These are phyloP conservation scores for Callosobruchus maculatus DNA, from an alignment of 2,888 invertebrate species.

Conservation along the genomic window DNA sequence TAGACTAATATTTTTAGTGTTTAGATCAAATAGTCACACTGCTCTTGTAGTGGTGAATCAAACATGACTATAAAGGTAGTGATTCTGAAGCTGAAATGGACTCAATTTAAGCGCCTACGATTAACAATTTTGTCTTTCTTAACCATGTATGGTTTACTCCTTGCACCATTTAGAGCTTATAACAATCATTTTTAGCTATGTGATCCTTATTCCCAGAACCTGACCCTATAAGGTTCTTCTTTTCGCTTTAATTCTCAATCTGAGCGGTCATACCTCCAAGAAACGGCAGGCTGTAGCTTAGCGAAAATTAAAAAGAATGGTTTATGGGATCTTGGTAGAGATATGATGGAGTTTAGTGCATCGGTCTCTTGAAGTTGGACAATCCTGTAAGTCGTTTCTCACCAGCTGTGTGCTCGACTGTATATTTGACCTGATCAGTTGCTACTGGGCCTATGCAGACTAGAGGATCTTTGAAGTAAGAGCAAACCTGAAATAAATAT, in stretches of 20 bases:
- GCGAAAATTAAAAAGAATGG: not conserved
- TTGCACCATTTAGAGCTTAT: too few species aligned
- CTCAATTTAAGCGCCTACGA: too few species aligned
- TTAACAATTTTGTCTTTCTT: too few species aligned
- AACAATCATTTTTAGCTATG: too few species aligned
- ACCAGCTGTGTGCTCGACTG: conserved; percentile 75
- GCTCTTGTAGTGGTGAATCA: too few species aligned
- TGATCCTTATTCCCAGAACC: not conserved
- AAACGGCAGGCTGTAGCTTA: not conserved
- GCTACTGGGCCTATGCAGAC: conserved; percentile 85
- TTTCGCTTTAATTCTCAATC: not conserved
- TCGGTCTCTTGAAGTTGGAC: conserved; percentile 50
- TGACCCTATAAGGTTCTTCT: not conserved
- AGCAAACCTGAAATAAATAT: conserved; percentile 66
- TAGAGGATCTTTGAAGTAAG: conserved; percentile 87
- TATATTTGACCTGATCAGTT: conserved; percentile 66
- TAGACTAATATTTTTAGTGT: too few species aligned
- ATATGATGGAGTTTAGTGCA: conserved; percentile 39
- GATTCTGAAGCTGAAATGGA: too few species aligned
- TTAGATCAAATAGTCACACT: too few species aligned
- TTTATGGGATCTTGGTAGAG: not conserved
- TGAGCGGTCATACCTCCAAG: not conserved
- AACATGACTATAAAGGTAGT: too few species aligned
- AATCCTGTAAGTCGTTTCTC: conserved; percentile 71
- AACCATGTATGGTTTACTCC: too few species aligned